Conservation (phyloP, 2,113 vertebrate species). For the Ciconia boyciana region DNA sequence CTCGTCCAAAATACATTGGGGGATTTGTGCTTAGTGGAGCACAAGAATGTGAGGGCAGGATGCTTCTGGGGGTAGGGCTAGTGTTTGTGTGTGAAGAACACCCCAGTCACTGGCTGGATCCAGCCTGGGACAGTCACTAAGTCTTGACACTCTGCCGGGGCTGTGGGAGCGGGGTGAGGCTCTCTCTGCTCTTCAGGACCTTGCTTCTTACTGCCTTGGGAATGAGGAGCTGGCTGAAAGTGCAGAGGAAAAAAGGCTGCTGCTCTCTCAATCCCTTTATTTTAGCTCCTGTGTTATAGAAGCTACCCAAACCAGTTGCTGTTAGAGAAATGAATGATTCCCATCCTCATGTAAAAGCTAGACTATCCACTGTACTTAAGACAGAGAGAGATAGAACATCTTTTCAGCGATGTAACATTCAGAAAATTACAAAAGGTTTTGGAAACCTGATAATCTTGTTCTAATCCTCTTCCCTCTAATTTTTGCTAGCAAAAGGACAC, state of each 20-base stretch:
- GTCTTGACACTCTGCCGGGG: not conserved
- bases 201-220: not conserved
- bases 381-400: not conserved
- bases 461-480: not conserved
- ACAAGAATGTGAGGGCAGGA: not conserved
- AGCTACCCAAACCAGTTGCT: not conserved
- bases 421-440: not conserved
- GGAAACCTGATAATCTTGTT: not conserved
- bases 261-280: not conserved
- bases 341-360: not conserved
- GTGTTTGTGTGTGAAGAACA: not conserved
- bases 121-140: not conserved
- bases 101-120: not conserved
- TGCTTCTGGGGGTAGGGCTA: not conserved
- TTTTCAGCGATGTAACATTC: not conserved
- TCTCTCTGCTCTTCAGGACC: not conserved
- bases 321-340: not conserved
- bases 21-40: not conserved
- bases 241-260: not conserved
- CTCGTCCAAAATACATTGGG: not conserved
- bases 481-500: not conserved
- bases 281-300: not conserved
- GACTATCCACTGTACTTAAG: not conserved
- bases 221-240: not conserved
- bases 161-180: not conserved